These are phyloP conservation scores for Bergia puertoricense DNA, from an alignment of 92 coral and sea anemone species.

Conservation along the genomic window DNA sequence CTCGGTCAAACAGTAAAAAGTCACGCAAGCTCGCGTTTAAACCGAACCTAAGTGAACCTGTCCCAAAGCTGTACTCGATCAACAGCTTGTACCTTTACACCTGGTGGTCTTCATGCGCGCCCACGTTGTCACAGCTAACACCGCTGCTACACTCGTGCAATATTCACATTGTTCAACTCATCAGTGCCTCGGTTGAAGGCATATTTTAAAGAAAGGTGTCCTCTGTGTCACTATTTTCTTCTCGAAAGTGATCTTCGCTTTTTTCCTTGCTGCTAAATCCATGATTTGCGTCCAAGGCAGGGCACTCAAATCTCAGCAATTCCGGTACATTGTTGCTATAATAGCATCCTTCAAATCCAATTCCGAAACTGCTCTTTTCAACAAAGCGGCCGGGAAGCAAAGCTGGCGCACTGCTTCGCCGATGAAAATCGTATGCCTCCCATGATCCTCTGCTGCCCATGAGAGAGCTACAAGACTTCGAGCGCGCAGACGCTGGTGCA, in stretches of 20 bases:
- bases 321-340: not conserved
- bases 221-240: not conserved
- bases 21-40: no score
- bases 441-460: slow-evolving; percentile 70
- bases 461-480: slow-evolving; percentile 51
- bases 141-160: not conserved
- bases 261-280: not conserved
- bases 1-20: no score
- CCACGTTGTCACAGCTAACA: not conserved
- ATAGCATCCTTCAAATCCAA: slow-evolving; percentile 8
- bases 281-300: not conserved
- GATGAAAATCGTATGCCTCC: slow-evolving; percentile 37
- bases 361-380: not conserved
- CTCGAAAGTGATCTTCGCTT: not conserved
- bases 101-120: not conserved
- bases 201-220: slow-evolving; percentile 12
- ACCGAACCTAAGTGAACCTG: no score
- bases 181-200: not conserved
- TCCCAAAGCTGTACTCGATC: no score
- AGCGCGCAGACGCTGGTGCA: slow-evolving; percentile 20
- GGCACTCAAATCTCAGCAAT: slow-evolving; percentile 13
- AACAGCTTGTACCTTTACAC: no score
- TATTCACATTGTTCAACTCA: not conserved
- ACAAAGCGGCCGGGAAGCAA: not conserved
- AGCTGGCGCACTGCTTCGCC: slow-evolving; percentile 8